Evolutionary conservation across 2,113 vertebrate genomes (phyloP), one percentile per base, ranked within the genome.

Genomic region (Psilopogon haemacephalus): DNA sequence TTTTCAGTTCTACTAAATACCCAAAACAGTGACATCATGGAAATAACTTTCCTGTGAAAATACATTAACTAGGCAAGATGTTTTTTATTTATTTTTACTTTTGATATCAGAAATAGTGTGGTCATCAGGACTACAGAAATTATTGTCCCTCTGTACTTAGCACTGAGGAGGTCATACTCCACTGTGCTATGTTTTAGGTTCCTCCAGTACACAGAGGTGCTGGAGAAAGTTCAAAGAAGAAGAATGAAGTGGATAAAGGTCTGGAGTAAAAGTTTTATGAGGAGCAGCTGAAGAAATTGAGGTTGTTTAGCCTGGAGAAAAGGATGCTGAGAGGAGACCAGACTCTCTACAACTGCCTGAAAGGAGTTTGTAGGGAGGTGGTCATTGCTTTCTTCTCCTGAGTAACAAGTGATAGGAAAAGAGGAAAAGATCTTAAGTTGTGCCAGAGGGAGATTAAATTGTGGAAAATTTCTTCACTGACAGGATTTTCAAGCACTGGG

Each of bases 91-190:
- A 12, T 32, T 68, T 52, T 19, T 28, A 15, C 21, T 5, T 72
- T 32, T 86, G 46, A 0, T 28, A 40, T 28, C 14, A 54, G 20
- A 0, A 1, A 11, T 50, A 24, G 23, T 50, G 23, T 50, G 48
- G 23, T 12, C 23, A 50, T 11, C 23, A 50, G 48, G 24, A 46
- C 5, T 3, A 68, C 19, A 4, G 5, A 8, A 18, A 20, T 11
- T 20, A 40, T 3, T 0, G 0, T 33, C 1, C 12, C 3, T 6
- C 8, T 7, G 7, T 28, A 35, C 28, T 62, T 0, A 0, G 9
- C 4, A 27, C 7, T 76, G 23, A 3, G 40, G 26, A 56, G 8
- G 35, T 4, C 7, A 7, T 12, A 28, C 14, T 68, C 3, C 27
- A 1, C 15, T 10, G 2, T 16, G 16, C 12, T 8, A 14, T 56